Evolutionary conservation across 1,140 invertebrate species (phyloP).

Genomic region (Hesperophylax magnus): DNA sequence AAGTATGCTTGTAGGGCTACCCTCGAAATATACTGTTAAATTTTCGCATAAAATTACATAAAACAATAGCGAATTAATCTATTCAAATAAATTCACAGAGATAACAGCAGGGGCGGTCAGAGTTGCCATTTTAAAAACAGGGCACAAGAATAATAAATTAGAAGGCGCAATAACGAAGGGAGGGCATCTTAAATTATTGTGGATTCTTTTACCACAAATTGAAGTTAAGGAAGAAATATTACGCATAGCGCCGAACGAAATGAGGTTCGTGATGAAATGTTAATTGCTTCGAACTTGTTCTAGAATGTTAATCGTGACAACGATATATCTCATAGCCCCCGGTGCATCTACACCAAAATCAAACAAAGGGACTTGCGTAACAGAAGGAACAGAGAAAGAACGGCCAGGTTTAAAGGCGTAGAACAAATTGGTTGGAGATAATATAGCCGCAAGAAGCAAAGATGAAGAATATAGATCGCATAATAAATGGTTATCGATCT

Average conservation of each 20-base stretch:
- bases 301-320: constrained; percentile 20
- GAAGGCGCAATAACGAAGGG: too few species aligned
- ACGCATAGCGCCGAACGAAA: not conserved
- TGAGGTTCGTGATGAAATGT: constrained; percentile 40
- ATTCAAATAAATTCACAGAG: too few species aligned
- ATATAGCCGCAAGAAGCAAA: not conserved
- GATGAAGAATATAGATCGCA: too few species aligned
- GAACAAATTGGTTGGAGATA: not conserved
- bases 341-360: not conserved
- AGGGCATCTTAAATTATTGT: too few species aligned
- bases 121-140: not conserved
- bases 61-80: too few species aligned
- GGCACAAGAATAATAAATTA: not conserved
- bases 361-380: constrained; percentile 4
- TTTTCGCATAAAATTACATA: too few species aligned
- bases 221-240: not conserved
- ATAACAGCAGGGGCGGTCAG: too few species aligned
- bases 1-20: too few species aligned
- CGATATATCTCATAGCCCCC: not conserved
- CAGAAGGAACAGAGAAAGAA: not conserved
- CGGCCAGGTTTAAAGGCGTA: not conserved
- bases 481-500: too few species aligned
- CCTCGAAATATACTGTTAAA: too few species aligned
- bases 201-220: too few species aligned
- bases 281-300: constrained; percentile 21